These are phyloP conservation scores for Trypoxylus dichotomus DNA, from an alignment of 1,140 invertebrate species.

Conservation along the genomic window DNA sequence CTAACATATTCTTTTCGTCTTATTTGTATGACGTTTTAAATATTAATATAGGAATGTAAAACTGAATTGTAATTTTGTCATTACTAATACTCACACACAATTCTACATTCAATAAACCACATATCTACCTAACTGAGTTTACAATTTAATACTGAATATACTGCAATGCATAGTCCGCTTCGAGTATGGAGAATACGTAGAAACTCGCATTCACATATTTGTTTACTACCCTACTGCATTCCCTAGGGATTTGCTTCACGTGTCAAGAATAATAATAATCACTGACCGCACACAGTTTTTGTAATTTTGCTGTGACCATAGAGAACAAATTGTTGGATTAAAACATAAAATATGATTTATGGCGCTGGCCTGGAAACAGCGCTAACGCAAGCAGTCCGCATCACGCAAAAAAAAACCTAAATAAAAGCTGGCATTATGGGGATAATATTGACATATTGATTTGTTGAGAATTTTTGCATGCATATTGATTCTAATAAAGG, in stretches of 20 bases:
- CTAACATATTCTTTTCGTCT: no score
- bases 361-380: not conserved
- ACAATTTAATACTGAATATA: not conserved
- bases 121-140: no score
- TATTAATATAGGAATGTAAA: no score
- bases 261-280: not conserved
- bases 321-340: not conserved
- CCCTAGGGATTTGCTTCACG: not conserved
- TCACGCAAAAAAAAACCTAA: not conserved
- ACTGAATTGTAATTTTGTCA: no score
- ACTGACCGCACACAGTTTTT: not conserved
- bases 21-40: no score
- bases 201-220: not conserved
- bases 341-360: conserved; percentile 1
- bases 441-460: not conserved
- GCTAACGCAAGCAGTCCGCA: not conserved
- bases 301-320: not conserved
- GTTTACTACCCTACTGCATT: not conserved
- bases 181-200: not conserved
- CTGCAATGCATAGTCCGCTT: not conserved
- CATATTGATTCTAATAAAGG: not conserved
- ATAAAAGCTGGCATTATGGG: not conserved
- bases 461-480: not conserved
- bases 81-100: no score
- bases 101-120: no score